Percentiles rank a stretch among this genome's conserved stretches.
Conservation (phyloP, 2,113 vertebrate genomes). For the Gnathochromis pfefferi region DNA sequence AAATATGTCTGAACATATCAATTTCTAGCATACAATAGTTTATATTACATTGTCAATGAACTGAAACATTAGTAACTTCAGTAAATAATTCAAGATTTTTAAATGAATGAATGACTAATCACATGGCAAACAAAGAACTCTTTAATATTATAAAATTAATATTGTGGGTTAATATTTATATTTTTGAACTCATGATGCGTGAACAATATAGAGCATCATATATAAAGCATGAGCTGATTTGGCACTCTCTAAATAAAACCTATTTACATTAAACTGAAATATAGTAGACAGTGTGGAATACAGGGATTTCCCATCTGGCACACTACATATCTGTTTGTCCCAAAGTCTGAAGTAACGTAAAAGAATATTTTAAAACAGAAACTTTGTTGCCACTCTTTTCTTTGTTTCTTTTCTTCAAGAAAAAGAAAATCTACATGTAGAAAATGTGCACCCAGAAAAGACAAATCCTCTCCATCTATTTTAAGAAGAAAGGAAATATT, state of each 20-base stretch:
- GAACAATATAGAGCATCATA: not conserved
- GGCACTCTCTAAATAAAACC: not conserved
- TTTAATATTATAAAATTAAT: not conserved
- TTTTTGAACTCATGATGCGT: not conserved
- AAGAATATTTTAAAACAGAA: not conserved
- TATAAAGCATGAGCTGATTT: not conserved
- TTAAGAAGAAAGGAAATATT: not conserved
- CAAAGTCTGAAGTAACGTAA: not conserved
- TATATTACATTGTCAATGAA: not conserved
- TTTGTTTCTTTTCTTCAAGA: not conserved
- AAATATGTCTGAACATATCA: not conserved
- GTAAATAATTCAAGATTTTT: not conserved
- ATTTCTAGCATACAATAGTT: not conserved
- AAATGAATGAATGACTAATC: fast-evolving
- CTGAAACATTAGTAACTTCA: not conserved
- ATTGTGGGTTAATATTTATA: fast-evolving
- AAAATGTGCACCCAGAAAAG: not conserved
- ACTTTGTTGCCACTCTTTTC: not conserved
- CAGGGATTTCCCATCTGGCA: not conserved
- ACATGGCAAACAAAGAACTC: not conserved
- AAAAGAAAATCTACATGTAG: not conserved
- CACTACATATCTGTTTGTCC: not conserved
- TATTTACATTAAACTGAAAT: fast-evolving
- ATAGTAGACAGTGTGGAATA: not conserved
- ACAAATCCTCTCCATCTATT: not conserved